Evolutionary conservation across 1,140 invertebrate genomes (phyloP).

Genomic region (Temnothorax curvispinosus): DNA sequence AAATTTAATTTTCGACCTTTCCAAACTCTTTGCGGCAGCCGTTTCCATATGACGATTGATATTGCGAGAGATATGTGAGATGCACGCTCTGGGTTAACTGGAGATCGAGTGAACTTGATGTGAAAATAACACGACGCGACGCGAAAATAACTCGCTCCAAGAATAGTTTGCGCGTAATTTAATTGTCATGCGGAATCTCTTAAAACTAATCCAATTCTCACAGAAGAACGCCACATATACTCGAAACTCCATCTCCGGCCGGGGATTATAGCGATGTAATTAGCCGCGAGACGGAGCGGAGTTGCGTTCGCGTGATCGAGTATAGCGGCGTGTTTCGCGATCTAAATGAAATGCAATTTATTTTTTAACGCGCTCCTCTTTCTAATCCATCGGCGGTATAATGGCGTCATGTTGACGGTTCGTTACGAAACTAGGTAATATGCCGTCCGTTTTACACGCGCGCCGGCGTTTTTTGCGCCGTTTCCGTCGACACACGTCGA

Average conservation of each 20-base stretch:
- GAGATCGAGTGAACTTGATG: neutral
- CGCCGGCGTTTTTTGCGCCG: conserved; percentile 12
- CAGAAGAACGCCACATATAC: neutral
- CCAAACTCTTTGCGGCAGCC: neutral
- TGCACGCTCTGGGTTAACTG: neutral
- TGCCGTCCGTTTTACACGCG: neutral
- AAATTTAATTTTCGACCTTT: neutral
- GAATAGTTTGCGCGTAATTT: conserved; percentile 42
- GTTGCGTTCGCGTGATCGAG: conserved; percentile 33
- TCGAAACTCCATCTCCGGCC: conserved; percentile 2
- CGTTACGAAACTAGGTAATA: conserved; percentile 17
- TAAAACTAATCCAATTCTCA: conserved; percentile 46
- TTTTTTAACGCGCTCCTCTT: conserved; percentile 25
- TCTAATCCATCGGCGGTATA: conserved; percentile 36
- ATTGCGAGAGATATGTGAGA: neutral
- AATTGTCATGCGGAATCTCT: conserved; percentile 44
- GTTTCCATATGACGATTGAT: neutral
- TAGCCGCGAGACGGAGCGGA: conserved; percentile 3
- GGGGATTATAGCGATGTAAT: conserved; percentile 46
- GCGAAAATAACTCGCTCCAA: neutral
- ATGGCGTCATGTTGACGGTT: conserved; percentile 44
- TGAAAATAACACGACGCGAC: neutral
- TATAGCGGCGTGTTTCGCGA: conserved; percentile 22
- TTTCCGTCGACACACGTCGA: conserved; percentile 41
- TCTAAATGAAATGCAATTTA: conserved; percentile 58